Evolutionary conservation across 2,797 vertebrate genomes (phyloP), one percentile per base, ranked within the genome.

Genomic region (Toxotes lorentzi): DNA sequence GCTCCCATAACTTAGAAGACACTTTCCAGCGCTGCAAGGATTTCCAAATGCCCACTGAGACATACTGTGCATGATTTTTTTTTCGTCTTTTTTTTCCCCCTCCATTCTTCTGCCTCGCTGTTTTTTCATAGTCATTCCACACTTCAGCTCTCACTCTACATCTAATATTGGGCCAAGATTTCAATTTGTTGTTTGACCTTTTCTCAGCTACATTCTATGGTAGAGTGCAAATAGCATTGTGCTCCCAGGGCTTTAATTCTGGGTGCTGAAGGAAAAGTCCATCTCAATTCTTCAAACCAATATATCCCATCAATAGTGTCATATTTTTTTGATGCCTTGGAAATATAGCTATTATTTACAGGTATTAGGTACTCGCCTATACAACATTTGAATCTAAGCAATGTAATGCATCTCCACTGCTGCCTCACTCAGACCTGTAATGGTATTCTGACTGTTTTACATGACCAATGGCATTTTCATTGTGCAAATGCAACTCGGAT

Each of bases 121-220:
- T 83, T 86, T 82, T 65, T 81, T 73, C 61, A 76, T 50, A 85
- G 54, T 79, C 83, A 80, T 83, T 82, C 82, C 71, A 80, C 82
- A 82, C 82, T 88, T 78, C 72, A 75, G 78, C 77, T 89, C 80
- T 88, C 82, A 84, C 79, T 86, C 83, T 92, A 87, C 87, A 88
- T 91, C 78, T 86, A 75, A 91, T 90, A 86, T 92, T 93, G 68
- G 84, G 82, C 83, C 84, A 87, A 80, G 88, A 89, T 91, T 92
- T 89, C 92, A 90, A 91, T 92, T 93, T 85, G 83, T 86, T 90
- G 86, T 87, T 69, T 92, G 89, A 91, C 89, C 86, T 92, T 92
- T 91, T 83, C 82, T 79, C 78, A 45, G 84, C 74, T 81, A 84
- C 86, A 84, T 88, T 90, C 81, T 82, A 58, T 66, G 58, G 62